Conservation (phyloP, 1,140 invertebrate genomes). For the Telenomus remus region DNA sequence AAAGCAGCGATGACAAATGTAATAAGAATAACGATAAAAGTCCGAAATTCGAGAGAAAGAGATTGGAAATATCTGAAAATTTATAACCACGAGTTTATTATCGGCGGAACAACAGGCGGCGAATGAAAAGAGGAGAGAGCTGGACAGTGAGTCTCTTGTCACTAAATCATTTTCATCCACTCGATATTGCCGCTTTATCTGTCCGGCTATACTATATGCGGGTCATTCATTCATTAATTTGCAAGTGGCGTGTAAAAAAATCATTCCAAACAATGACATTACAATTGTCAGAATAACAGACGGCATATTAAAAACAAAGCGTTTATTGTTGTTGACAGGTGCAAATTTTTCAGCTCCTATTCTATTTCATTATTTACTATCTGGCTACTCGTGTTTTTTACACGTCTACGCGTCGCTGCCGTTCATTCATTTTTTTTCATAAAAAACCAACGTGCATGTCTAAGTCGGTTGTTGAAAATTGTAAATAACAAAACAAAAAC, state of each 20-base stretch:
- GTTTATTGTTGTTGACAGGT: neutral
- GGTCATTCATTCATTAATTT: conserved; percentile 59
- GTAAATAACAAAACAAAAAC: too few species aligned
- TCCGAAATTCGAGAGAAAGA: neutral
- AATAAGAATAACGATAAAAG: neutral
- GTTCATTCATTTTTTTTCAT: too few species aligned
- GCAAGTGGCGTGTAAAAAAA: conserved; percentile 51
- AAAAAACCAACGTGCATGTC: too few species aligned
- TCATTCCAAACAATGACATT: conserved; percentile 38
- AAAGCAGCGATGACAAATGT: conserved; percentile 6
- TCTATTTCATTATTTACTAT: too few species aligned
- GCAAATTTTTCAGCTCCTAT: too few species aligned
- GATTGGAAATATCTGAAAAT: conserved; percentile 41
- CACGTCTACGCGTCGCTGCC: too few species aligned
- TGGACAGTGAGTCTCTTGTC: conserved; percentile 32
- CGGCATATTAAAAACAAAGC: conserved; percentile 7
- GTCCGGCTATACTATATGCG: conserved; percentile 61
- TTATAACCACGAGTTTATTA: conserved; percentile 56
- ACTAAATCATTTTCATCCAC: conserved; percentile 71
- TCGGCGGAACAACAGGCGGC: conserved; percentile 16
- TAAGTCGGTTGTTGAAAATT: too few species aligned
- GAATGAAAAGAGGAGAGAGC: conserved; percentile 56
- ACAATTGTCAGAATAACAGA: conserved; percentile 2
- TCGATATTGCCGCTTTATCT: conserved; percentile 70
- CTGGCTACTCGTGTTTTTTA: too few species aligned